phyloP scores from a whole-genome alignment of 2,113 vertebrate genomes.

The Pseudois nayaur region DNA sequence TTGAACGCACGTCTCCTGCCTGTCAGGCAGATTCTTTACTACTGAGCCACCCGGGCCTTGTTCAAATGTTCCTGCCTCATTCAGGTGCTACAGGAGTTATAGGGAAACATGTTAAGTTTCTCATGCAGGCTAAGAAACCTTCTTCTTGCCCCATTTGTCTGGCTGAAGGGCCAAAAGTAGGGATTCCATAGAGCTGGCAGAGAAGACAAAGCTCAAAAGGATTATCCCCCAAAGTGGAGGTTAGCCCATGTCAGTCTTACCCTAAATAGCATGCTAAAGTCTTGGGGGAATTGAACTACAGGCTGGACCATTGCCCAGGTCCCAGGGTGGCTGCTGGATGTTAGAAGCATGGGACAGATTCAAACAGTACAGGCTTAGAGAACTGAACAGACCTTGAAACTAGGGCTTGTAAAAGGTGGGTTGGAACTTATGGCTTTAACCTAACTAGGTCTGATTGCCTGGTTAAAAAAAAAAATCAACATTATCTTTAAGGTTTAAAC shows the following conservation, averaged over 20 bases:
- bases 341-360: neutral
- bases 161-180: neutral
- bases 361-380: neutral
- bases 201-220: neutral
- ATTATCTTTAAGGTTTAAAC: neutral
- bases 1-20: fast-evolving
- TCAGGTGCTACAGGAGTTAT: neutral
- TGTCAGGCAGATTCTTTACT: neutral
- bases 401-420: neutral
- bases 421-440: neutral
- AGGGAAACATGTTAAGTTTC: neutral
- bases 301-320: neutral
- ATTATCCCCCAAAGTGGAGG: neutral
- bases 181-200: neutral
- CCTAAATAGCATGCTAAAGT: neutral
- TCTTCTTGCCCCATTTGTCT: neutral
- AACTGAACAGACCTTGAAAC: neutral
- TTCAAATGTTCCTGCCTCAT: neutral
- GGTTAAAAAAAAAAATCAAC: neutral
- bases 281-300: neutral
- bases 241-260: neutral
- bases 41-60: neutral
- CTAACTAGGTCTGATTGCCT: neutral
- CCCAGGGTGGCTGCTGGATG: too few species aligned
- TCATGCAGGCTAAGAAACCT: neutral